A percentile compares a stretch with the other conserved stretches of the same genome.
phyloP scores from a whole-genome alignment of 2,888 invertebrate genomes.

The Ornithoptera priamus region DNA sequence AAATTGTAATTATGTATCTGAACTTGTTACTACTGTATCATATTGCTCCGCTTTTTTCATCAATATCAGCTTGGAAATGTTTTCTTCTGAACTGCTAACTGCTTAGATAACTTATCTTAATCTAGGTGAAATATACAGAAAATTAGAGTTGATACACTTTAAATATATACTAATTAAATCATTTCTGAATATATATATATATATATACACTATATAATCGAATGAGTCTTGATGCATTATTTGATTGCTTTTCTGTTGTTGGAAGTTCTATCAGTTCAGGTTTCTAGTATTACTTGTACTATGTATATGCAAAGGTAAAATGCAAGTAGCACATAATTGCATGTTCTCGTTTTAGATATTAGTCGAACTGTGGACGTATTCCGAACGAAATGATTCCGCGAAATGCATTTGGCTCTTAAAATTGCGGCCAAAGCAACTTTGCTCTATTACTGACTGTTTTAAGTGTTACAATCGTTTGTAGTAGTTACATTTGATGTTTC shows the following conservation, averaged over 20 bases:
- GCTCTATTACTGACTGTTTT: slow-evolving; percentile 46
- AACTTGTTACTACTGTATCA: too few species aligned
- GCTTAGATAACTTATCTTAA: too few species aligned
- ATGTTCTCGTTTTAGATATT: slow-evolving; percentile 59
- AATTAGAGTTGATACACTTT: too few species aligned
- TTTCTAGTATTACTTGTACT: background rate
- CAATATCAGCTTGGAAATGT: too few species aligned
- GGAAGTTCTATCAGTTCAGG: background rate
- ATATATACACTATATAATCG: background rate
- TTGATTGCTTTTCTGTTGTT: background rate
- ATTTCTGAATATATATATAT: too few species aligned
- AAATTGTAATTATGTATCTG: too few species aligned
- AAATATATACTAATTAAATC: too few species aligned
- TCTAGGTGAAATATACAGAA: too few species aligned
- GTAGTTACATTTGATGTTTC: slow-evolving; percentile 37
- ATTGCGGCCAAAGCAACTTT: slow-evolving; percentile 42
- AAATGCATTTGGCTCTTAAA: slow-evolving; percentile 45
- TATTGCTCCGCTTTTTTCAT: too few species aligned
- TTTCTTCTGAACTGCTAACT: too few species aligned
- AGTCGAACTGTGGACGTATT: slow-evolving; percentile 60
- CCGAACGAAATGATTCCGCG: slow-evolving; percentile 67
- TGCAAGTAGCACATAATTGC: slow-evolving; percentile 34
- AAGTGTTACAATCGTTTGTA: slow-evolving; percentile 53
- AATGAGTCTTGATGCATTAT: background rate
- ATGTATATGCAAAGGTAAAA: slow-evolving; percentile 32